A percentile compares a stretch with the other conserved stretches of the same genome.
Evolutionary conservation across 2,797 vertebrate species (phyloP).

Genomic region (Chromobotia macracanthus): DNA sequence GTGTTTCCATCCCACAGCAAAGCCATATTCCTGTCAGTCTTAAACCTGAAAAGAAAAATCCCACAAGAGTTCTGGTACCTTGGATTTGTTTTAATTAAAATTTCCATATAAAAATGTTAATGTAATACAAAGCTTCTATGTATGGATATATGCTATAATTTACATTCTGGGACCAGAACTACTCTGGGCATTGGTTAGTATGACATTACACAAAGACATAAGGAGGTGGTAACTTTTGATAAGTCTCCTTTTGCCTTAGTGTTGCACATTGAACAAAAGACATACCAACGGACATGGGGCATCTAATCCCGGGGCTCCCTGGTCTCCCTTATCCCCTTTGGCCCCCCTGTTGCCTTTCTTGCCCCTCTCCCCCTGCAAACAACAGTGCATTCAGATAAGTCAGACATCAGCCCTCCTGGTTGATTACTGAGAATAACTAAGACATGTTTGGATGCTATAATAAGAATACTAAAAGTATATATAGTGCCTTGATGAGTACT

Average conservation of each 20-base stretch:
- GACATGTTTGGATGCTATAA: conserved; percentile 45
- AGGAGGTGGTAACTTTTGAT: conserved; percentile 37
- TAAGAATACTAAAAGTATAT: conserved; percentile 19
- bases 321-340: conserved; percentile 99
- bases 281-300: conserved; percentile 99
- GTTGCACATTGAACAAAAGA: conserved; percentile 75
- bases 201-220: conserved; percentile 44
- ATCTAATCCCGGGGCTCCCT: conserved; percentile 99
- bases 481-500: conserved; percentile 28
- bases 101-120: too few species aligned
- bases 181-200: conserved; percentile 37
- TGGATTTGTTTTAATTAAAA: conserved; percentile 31
- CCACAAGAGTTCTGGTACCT: conserved; percentile 66
- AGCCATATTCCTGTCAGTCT: conserved; percentile 67
- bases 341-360: conserved; percentile 99
- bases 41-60: conserved; percentile 65
- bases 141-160: conserved; percentile 14
- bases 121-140: too few species aligned
- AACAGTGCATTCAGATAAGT: conserved; percentile 86
- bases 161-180: conserved; percentile 51
- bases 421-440: conserved; percentile 47
- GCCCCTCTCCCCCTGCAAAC: conserved; percentile 99
- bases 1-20: conserved; percentile 36
- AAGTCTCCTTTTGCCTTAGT: conserved; percentile 71
- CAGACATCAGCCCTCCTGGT: conserved; percentile 73